These are phyloP conservation scores for Thunnus thynnus DNA, from an alignment of 2,113 vertebrate species.

Conservation along the genomic window DNA sequence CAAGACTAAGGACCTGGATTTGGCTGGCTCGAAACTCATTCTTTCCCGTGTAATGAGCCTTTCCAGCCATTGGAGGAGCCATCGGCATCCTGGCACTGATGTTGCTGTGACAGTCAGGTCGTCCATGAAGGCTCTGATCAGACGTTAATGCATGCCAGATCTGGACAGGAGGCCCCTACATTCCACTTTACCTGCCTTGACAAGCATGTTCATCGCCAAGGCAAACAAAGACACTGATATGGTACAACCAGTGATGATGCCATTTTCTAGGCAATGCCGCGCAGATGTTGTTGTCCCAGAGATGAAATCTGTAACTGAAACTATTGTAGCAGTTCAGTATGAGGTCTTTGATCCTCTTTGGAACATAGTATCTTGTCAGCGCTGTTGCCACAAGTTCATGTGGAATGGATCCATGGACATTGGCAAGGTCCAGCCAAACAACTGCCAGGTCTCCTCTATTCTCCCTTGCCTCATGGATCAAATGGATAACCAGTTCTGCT, in stretches of 20 bases:
- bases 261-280: not conserved
- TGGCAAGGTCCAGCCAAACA: not conserved
- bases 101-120: too few relatives aligned
- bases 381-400: too few relatives aligned
- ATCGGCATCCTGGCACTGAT: too few relatives aligned
- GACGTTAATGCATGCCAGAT: not conserved
- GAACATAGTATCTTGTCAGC: too few relatives aligned
- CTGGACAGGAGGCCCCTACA: not conserved
- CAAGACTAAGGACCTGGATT: too few relatives aligned
- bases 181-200: not conserved
- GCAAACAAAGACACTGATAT: not conserved
- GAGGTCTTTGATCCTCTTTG: too few relatives aligned
- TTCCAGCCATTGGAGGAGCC: too few relatives aligned
- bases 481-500: too few relatives aligned
- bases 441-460: too few relatives aligned
- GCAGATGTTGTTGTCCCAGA: not conserved
- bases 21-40: too few relatives aligned
- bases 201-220: not conserved
- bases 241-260: not conserved
- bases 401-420: not conserved
- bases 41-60: too few relatives aligned
- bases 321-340: too few relatives aligned
- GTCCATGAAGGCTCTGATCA: not conserved
- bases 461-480: not conserved
- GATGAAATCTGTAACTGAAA: not conserved